A percentile compares a stretch with the other conserved stretches of the same genome.
These are phyloP conservation scores for Xylophagus ater DNA, from an alignment of 2,888 invertebrate genomes.

Conservation along the genomic window DNA sequence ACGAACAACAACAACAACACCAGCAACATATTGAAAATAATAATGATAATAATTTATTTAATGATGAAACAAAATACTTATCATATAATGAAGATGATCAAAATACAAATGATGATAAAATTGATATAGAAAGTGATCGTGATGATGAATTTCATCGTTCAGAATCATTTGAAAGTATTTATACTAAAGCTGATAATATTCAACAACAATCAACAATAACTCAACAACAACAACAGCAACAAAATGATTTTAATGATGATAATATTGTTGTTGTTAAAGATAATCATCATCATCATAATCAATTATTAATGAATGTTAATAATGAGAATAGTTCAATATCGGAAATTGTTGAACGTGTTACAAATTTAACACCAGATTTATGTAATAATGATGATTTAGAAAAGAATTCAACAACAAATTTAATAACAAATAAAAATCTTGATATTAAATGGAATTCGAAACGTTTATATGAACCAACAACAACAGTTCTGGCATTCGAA, in stretches of 20 bases:
- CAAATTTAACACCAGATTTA: conserved; percentile 15
- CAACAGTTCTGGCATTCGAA: conserved; percentile 25
- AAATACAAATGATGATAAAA: no score
- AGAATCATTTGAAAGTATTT: conserved; percentile 33
- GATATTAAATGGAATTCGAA: conserved; percentile 8
- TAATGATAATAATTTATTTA: no score
- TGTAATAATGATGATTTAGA: conserved; percentile 26
- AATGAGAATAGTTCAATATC: conserved; percentile 7
- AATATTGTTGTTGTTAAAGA: not conserved
- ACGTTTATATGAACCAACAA: conserved; percentile 21
- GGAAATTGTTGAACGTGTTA: conserved; percentile 7
- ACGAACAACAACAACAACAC: not conserved
- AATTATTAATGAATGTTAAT: no score
- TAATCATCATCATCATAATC: not conserved
- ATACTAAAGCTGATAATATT: conserved; percentile 9
- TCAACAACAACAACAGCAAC: not conserved
- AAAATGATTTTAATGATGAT: not conserved
- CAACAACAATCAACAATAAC: not conserved
- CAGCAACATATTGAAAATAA: no score
- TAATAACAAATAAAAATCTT: no score
- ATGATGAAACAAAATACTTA: no score
- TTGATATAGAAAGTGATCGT: conserved; percentile 37
- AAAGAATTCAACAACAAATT: no score
- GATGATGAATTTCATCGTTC: conserved; percentile 37
- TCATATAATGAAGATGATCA: no score